A percentile compares a stretch with the other conserved stretches of the same genome.
Evolutionary conservation across 2,888 invertebrate species (phyloP).

Genomic region (Conops quadrifasciatus): DNA sequence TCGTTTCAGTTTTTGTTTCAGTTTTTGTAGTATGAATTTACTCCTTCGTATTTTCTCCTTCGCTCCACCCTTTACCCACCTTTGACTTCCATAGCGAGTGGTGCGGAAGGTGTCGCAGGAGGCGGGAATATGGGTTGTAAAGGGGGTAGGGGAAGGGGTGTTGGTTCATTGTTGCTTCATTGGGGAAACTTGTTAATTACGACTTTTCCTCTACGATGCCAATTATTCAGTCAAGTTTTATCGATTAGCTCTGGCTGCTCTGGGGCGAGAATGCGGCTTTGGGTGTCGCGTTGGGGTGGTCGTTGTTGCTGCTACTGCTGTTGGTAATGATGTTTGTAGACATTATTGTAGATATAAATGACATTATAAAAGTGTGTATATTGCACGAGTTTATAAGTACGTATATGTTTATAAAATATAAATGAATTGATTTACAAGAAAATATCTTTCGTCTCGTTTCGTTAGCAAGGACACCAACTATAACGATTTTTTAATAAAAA

Average conservation of each 20-base stretch:
- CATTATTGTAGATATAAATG: too few relatives aligned
- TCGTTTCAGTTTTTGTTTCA: background rate
- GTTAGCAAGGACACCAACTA: too few relatives aligned
- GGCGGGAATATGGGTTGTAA: background rate
- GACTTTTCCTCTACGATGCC: conserved; percentile 49
- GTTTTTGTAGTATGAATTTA: background rate
- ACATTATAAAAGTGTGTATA: too few relatives aligned
- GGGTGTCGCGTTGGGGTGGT: conserved; percentile 30
- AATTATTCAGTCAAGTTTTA: conserved; percentile 53
- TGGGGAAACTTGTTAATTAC: conserved; percentile 52
- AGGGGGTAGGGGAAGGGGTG: background rate
- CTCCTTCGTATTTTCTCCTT: too few relatives aligned
- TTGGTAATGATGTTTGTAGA: conserved; percentile 2
- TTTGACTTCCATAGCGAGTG: too few relatives aligned
- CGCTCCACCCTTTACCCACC: background rate
- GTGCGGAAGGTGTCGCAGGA: background rate
- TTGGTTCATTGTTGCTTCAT: background rate
- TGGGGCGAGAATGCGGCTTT: too few relatives aligned
- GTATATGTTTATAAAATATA: too few relatives aligned
- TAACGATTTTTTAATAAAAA: too few relatives aligned
- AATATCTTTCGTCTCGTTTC: too few relatives aligned
- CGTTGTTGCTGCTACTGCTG: background rate
- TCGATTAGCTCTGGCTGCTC: conserved; percentile 47
- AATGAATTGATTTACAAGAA: too few relatives aligned
- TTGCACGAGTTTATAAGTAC: too few relatives aligned